Evolutionary conservation across 2,888 invertebrate genomes (phyloP), one percentile per base, ranked within the genome.

Genomic region (Caenorhabditis sp.): DNA sequence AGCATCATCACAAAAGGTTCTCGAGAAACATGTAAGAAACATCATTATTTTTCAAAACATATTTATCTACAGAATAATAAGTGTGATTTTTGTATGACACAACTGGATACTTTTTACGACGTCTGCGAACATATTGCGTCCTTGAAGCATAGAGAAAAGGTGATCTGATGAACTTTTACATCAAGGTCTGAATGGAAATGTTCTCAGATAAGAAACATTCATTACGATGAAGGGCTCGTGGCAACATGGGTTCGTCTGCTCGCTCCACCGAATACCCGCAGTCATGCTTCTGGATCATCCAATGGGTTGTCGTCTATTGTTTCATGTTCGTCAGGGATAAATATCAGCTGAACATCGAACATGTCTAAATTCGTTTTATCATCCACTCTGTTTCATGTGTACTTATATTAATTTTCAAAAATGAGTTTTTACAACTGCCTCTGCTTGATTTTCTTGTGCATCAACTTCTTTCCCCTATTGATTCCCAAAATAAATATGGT

Each of bases 191-290:
- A n/a, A n/a, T n/a, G n/a, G 16, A 24, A 49, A 28, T 1, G 3
- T 22, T 38, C 44, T 28, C 24, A 69, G 69, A 69, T 56, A 14
- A 69, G 24, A 28, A 56, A 56, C 8, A n/a, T 69, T 0, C 44
- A 14, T 12, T 69, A 56, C 38, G 49, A 61, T 2, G 73, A 73
- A 28, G 51, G 61, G 19, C 35, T 51, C 10, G 73, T 73, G 14
- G 73, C 51, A 0, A 63, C 51, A 3, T 73, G 61, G 73, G 73
- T 73, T 0, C 73, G 73, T 35, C n/a, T 73, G 7, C 24, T 73
- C n/a, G 59, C 73, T 16, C 47, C 12, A 22, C 22, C 51, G 19
- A 12, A 4, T 19, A 19, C 10, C 2, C 10, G 51, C 3, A 51
- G 19, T 0, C 22, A 12, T 5, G 22, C 51, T 10, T 51, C 51